Conservation (phyloP, 1,140 invertebrate genomes). For the Lepidurus arcticus region DNA sequence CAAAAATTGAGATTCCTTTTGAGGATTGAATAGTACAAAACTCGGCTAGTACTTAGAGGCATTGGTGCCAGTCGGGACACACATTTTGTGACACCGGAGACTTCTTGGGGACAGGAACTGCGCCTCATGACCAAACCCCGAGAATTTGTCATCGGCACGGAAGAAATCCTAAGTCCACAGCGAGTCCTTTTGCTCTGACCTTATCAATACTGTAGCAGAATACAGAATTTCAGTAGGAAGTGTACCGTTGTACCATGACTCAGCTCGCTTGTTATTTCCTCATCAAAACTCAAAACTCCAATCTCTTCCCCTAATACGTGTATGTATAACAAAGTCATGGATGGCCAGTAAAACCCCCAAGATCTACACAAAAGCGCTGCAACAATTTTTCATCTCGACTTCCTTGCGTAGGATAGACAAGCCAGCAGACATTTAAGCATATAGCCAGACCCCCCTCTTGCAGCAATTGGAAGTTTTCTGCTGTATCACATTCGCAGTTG, state of each 20-base stretch:
- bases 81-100: too few species aligned
- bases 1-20: too few species aligned
- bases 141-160: not conserved
- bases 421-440: too few species aligned
- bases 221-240: not conserved
- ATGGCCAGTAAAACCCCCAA: not conserved
- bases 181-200: not conserved
- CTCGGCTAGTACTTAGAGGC: too few species aligned
- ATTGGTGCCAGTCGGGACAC: too few species aligned
- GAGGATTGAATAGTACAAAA: too few species aligned
- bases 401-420: too few species aligned
- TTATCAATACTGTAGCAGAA: not conserved
- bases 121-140: not conserved
- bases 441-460: not conserved
- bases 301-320: not conserved
- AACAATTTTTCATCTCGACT: conserved; percentile 6
- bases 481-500: not conserved
- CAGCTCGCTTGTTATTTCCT: not conserved
- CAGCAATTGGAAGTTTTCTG: conserved; percentile 2
- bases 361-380: not conserved
- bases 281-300: not conserved
- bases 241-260: not conserved
- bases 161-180: not conserved
- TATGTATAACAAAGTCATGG: not conserved
- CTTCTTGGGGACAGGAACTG: not conserved